Percentiles rank a stretch among this genome's conserved stretches.
Evolutionary conservation across 2,113 vertebrate genomes (phyloP).

Genomic region (Platysteira castanea): DNA sequence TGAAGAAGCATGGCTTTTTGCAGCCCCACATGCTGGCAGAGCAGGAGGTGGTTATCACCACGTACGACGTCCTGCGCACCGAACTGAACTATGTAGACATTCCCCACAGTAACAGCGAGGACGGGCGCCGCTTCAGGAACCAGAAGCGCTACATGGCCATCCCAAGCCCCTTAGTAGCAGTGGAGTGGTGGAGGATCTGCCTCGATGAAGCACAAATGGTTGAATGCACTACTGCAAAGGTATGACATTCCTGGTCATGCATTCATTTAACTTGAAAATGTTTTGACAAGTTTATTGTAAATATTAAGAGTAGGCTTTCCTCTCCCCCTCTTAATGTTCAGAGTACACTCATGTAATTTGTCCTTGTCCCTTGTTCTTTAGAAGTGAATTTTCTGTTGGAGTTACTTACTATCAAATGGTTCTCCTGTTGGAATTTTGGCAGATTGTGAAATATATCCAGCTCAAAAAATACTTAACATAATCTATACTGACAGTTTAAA

Average conservation of each 20-base stretch:
- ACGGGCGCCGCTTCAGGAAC: constrained; percentile 91
- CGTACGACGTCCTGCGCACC: constrained; percentile 92
- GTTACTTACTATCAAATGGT: neutral
- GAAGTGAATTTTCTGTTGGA: neutral
- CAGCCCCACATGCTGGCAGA: constrained; percentile 92
- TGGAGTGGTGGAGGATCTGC: constrained; percentile 98
- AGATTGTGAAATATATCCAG: neutral
- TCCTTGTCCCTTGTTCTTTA: neutral
- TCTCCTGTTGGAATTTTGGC: neutral
- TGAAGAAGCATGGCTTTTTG: constrained; percentile 96
- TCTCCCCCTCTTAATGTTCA: neutral
- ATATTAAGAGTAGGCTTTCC: neutral
- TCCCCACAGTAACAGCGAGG: constrained; percentile 94
- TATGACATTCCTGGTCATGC: neutral
- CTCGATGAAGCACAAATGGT: constrained; percentile 99
- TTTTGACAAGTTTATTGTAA: neutral
- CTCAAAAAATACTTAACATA: constrained; percentile 11
- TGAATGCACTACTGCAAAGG: constrained; percentile 95
- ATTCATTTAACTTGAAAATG: neutral
- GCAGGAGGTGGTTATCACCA: constrained; percentile 98
- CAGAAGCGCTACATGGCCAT: constrained; percentile 99
- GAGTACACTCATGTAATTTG: neutral
- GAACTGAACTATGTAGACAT: constrained; percentile 97
- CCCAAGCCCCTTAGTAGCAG: constrained; percentile 93
- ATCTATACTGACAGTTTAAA: constrained; percentile 22